Evolutionary conservation across 1,140 invertebrate species (phyloP).

Genomic region (Kradibia gibbosae): DNA sequence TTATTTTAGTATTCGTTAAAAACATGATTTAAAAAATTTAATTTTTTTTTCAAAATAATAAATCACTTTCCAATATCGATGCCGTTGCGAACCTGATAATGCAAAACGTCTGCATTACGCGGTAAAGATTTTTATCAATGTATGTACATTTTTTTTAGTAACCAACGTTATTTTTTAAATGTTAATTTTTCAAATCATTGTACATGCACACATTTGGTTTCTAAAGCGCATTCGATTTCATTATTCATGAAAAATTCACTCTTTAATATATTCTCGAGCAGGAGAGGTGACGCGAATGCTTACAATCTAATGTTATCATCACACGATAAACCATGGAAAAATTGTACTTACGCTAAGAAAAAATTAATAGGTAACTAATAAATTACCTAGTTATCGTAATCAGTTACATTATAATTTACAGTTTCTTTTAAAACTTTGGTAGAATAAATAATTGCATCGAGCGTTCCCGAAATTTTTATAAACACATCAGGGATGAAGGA

Average conservation of each 20-base stretch:
- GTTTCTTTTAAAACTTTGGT: neutral
- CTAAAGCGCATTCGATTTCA: conserved; percentile 11
- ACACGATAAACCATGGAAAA: neutral
- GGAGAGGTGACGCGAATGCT: neutral
- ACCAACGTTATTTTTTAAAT: conserved; percentile 55
- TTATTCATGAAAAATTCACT: conserved; percentile 2
- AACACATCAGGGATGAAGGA: neutral
- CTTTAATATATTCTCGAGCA: neutral
- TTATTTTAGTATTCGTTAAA: conserved; percentile 17
- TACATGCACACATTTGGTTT: conserved; percentile 50
- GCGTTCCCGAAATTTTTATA: conserved; percentile 8
- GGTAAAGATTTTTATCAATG: conserved; percentile 33
- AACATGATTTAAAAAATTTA: conserved; percentile 12
- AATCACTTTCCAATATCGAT: neutral
- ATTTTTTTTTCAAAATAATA: conserved; percentile 9
- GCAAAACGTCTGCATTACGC: conserved; percentile 34
- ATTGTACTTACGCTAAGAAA: conserved; percentile 4
- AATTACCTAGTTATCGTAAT: neutral
- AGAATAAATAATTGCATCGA: neutral
- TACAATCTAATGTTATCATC: neutral
- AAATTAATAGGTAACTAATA: neutral
- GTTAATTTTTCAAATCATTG: conserved; percentile 51
- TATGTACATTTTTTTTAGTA: conserved; percentile 52
- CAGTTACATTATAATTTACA: conserved; percentile 25
- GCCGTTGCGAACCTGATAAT: conserved; percentile 14